These are phyloP conservation scores for Ophioderma brevispina DNA, from an alignment of 35 echinoderm and acorn worm genomes.

Conservation along the genomic window DNA sequence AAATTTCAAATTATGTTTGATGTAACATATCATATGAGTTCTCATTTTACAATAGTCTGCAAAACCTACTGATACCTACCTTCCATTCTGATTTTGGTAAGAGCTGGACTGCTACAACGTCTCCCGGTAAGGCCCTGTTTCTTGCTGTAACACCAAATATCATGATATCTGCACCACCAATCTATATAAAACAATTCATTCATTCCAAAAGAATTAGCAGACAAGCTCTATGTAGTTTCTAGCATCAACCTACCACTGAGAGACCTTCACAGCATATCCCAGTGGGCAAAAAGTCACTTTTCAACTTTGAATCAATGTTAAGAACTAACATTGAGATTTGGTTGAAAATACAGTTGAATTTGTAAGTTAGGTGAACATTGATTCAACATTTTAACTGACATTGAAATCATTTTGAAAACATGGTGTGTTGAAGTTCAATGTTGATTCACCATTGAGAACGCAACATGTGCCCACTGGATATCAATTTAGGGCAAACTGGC, in stretches of 20 bases:
- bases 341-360: neutral
- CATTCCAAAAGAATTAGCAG: neutral
- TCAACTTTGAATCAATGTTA: neutral
- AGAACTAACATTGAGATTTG: neutral
- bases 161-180: conserved; percentile 79
- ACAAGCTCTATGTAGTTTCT: neutral
- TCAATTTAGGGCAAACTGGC: too few species aligned
- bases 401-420: too few species aligned
- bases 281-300: neutral
- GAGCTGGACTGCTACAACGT: conserved; percentile 73
- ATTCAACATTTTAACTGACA: too few species aligned
- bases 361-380: neutral
- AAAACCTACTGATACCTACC: conserved; percentile 19
- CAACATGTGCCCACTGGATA: too few species aligned
- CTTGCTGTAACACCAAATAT: conserved; percentile 62
- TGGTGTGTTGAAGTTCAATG: too few species aligned
- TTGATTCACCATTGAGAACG: too few species aligned
- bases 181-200: conserved; percentile 47
- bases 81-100: conserved; percentile 65
- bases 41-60: neutral
- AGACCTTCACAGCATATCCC: neutral
- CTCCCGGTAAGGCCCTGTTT: conserved; percentile 83
- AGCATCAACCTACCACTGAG: neutral
- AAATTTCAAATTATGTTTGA: too few species aligned
- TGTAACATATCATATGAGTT: too few species aligned